These are phyloP conservation scores for Jacana jacana DNA, from an alignment of 2,113 vertebrate species.

Conservation along the genomic window DNA sequence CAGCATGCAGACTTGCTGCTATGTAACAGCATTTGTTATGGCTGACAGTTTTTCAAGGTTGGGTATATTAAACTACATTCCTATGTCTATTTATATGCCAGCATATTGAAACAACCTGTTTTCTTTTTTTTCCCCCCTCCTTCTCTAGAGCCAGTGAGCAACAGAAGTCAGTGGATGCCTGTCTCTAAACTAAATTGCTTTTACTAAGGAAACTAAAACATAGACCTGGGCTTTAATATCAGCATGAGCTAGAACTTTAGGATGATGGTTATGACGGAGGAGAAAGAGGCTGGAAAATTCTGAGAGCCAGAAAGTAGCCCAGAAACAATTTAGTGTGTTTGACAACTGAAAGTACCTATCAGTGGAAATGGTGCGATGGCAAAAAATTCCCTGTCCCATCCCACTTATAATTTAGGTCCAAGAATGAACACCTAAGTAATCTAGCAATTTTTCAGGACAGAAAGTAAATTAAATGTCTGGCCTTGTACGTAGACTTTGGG, in stretches of 20 bases:
- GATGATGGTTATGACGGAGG: background rate
- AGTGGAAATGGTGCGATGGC: background rate
- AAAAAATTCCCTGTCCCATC: background rate
- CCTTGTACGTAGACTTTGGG: background rate
- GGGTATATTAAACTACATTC: slow-evolving; percentile 27
- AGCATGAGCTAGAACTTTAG: background rate
- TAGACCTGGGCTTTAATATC: background rate
- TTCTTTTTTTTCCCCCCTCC: rapidly evolving
- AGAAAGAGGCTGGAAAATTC: background rate
- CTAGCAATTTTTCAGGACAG: background rate
- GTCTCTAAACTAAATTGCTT: background rate
- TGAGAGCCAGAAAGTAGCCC: background rate
- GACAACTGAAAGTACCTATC: background rate
- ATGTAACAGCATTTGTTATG: slow-evolving; percentile 38
- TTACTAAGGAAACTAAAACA: background rate
- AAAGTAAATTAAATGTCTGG: background rate
- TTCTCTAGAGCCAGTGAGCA: background rate
- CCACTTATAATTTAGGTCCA: background rate
- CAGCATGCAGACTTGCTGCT: background rate
- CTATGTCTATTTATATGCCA: slow-evolving; percentile 24
- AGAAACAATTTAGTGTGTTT: background rate
- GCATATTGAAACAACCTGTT: slow-evolving; percentile 11
- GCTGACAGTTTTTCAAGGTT: slow-evolving; percentile 46
- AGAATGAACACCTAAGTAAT: background rate
- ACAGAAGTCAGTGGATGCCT: background rate